phyloP scores from a whole-genome alignment of 1,140 invertebrate genomes.

The Neodiprion virginianus region DNA sequence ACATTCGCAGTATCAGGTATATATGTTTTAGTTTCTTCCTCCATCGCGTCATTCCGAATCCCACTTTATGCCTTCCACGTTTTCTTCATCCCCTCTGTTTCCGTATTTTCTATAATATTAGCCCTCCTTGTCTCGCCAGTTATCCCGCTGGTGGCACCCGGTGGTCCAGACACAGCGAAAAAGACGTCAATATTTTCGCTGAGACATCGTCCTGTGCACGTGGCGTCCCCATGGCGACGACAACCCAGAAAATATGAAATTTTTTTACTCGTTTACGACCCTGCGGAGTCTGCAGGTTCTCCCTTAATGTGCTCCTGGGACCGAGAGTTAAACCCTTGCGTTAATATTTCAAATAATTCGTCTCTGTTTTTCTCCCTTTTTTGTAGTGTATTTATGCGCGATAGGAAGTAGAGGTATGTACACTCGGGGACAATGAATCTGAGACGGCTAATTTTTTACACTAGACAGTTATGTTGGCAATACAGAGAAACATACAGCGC shows the following conservation, averaged over 20 bases:
- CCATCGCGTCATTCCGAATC: not conserved
- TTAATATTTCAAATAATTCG: not conserved
- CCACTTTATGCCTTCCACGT: not conserved
- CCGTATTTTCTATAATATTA: not conserved
- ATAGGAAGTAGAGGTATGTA: too few species aligned
- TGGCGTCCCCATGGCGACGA: constrained; percentile 6
- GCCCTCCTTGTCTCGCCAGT: not conserved
- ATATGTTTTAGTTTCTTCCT: not conserved
- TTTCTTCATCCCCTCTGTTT: not conserved
- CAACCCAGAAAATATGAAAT: not conserved
- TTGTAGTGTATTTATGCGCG: too few species aligned
- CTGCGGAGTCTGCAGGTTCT: not conserved
- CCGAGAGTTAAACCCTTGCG: not conserved
- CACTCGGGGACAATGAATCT: too few species aligned
- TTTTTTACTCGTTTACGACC: not conserved
- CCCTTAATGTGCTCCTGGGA: not conserved
- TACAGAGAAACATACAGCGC: too few species aligned
- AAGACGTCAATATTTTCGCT: constrained; percentile 4
- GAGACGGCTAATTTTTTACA: too few species aligned
- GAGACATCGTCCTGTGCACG: not conserved
- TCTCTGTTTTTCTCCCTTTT: not conserved
- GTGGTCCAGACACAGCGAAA: not conserved
- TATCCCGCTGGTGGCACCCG: not conserved
- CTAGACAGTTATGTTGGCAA: too few species aligned
- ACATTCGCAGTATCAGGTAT: too few species aligned